phyloP scores from a whole-genome alignment of 30 jellyfish, hydroid and myxozoan species.

The Aurelia sp. region DNA sequence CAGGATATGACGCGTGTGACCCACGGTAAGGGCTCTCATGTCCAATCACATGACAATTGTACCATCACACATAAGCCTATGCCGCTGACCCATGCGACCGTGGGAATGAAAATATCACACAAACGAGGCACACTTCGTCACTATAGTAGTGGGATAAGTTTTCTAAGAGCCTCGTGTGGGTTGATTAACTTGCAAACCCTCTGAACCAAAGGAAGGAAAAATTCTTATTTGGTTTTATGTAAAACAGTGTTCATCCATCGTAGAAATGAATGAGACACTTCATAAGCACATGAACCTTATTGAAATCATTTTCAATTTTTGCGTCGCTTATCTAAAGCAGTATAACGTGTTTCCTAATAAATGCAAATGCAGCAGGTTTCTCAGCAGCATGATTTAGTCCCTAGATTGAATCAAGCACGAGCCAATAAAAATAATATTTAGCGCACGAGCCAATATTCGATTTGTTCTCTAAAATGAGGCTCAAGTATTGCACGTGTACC shows the following conservation, averaged over 20 bases:
- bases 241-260: constrained; percentile 14
- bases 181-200: constrained; percentile 32
- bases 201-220: neutral
- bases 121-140: constrained; percentile 43
- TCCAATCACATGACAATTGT: constrained; percentile 34
- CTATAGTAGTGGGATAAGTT: neutral
- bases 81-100: constrained; percentile 76
- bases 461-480: too few species aligned
- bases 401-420: too few species aligned
- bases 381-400: too few species aligned
- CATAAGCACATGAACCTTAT: neutral
- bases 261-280: constrained; percentile 7
- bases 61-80: constrained; percentile 1
- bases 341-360: too few species aligned
- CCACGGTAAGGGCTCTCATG: constrained; percentile 33
- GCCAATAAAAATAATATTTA: too few species aligned
- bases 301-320: too few species aligned
- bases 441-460: too few species aligned
- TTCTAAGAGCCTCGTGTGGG: constrained; percentile 64
- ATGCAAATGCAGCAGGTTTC: too few species aligned
- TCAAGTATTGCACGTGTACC: too few species aligned
- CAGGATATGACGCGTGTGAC: constrained; percentile 57
- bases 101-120: constrained; percentile 56
- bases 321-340: too few species aligned
- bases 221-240: neutral